Evolutionary conservation across 2,113 vertebrate genomes (phyloP).

Genomic region (Sorex araneus): DNA sequence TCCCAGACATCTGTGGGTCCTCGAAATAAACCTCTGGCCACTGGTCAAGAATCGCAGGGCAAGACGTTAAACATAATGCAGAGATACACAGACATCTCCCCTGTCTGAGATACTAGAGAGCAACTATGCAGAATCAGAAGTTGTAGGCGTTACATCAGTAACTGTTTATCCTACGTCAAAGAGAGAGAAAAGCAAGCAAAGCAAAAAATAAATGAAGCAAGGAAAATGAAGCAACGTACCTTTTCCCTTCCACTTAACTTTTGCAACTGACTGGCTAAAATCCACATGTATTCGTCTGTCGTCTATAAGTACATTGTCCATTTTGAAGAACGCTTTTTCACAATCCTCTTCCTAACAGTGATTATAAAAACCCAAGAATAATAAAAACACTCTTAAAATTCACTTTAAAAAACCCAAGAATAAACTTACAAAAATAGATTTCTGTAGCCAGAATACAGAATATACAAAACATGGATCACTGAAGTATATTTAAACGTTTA

Average conservation of each 20-base stretch:
- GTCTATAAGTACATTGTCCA: conserved; percentile 99
- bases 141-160: background rate
- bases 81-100: background rate
- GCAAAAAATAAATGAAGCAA: conserved; percentile 33
- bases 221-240: conserved; percentile 86
- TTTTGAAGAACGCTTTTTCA: conserved; percentile 99
- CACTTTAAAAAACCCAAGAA: background rate
- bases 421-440: conserved; percentile 60
- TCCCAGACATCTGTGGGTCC: no score
- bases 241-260: conserved; percentile 99
- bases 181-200: background rate
- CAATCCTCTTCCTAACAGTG: conserved; percentile 95
- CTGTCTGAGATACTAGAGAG: background rate
- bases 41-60: background rate
- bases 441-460: conserved; percentile 48
- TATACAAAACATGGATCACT: conserved; percentile 38
- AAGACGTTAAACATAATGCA: conserved; percentile 19
- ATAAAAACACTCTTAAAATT: no score
- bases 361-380: conserved; percentile 58
- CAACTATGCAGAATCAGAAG: conserved; percentile 5
- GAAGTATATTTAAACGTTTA: conserved; percentile 26
- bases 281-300: conserved; percentile 98
- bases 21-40: no score
- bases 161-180: conserved; percentile 29
- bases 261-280: conserved; percentile 98